These are phyloP conservation scores for Vandiemenella viatica DNA, from an alignment of 2,888 invertebrate genomes.

Conservation along the genomic window DNA sequence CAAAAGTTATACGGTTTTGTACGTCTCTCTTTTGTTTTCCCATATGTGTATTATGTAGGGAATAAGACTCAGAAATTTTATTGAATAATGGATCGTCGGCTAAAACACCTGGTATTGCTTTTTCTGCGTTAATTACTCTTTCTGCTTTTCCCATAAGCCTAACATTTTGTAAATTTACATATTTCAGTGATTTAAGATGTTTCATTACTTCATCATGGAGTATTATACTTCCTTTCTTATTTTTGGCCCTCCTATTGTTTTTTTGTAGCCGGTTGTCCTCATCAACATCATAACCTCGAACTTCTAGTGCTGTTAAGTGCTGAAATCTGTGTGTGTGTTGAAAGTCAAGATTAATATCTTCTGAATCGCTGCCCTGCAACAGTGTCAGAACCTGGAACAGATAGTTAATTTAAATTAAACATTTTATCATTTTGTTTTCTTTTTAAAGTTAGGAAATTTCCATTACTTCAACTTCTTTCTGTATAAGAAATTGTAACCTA, in stretches of 20 bases:
- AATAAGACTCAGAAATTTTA: not conserved
- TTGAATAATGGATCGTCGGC: constrained; percentile 4
- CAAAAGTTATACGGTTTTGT: constrained; percentile 9
- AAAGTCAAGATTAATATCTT: constrained; percentile 31
- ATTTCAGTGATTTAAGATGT: constrained; percentile 27
- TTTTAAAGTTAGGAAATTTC: no score
- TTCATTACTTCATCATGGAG: constrained; percentile 24
- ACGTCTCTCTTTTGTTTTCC: not conserved
- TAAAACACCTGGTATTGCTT: not conserved
- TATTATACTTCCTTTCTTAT: constrained; percentile 1
- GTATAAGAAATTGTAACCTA: no score
- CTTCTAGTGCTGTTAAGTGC: constrained; percentile 40
- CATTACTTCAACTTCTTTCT: no score
- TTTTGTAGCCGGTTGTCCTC: not conserved
- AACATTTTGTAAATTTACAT: constrained; percentile 38
- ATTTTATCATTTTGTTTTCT: no score
- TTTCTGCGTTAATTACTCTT: constrained; percentile 8
- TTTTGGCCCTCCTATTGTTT: not conserved
- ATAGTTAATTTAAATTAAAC: not conserved
- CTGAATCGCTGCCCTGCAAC: constrained; percentile 37
- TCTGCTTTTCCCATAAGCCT: constrained; percentile 25
- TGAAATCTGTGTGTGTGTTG: constrained; percentile 31
- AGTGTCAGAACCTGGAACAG: constrained; percentile 31
- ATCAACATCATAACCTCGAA: constrained; percentile 34
- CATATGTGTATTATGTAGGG: not conserved